Evolutionary conservation across 2,113 vertebrate genomes (phyloP).

Genomic region (Tragulus kanchil): DNA sequence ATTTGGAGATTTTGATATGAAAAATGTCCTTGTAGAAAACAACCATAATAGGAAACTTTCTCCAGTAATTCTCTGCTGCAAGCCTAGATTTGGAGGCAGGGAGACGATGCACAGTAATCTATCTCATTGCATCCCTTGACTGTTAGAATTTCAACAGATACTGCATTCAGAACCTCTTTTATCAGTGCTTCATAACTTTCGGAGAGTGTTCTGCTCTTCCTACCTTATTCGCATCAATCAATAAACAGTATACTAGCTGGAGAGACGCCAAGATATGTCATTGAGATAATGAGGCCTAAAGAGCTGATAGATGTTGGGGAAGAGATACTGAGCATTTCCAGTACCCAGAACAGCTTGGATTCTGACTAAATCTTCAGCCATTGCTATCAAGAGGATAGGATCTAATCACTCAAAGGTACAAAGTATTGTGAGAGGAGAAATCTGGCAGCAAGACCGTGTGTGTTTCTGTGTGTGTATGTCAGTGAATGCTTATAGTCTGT

Average conservation of each 20-base stretch:
- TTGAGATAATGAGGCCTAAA: constrained; percentile 55
- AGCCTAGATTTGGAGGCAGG: not conserved
- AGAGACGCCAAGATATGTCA: constrained; percentile 46
- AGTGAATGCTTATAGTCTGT: not conserved
- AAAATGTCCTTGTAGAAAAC: constrained; percentile 65
- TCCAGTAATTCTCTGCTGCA: not conserved
- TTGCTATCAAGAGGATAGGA: not conserved
- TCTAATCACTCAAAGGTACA: not conserved
- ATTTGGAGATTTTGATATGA: constrained; percentile 62
- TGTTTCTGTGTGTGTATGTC: not conserved
- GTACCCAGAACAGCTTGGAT: not conserved
- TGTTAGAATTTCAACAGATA: not conserved
- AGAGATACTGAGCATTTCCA: not conserved
- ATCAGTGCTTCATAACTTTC: constrained; percentile 70
- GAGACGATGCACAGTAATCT: not conserved
- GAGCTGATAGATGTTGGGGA: constrained; percentile 38
- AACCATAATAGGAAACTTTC: constrained; percentile 39
- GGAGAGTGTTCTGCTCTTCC: constrained; percentile 44
- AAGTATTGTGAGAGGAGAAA: not conserved
- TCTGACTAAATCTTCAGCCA: not conserved
- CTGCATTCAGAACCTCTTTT: constrained; percentile 45
- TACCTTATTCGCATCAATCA: constrained; percentile 60
- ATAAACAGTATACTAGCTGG: constrained; percentile 67
- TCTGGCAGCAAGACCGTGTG: not conserved
- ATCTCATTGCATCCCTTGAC: not conserved